A percentile compares a stretch with the other conserved stretches of the same genome.
Conservation (phyloP, 2,888 invertebrate species). For the Diachrysia chrysitis region DNA sequence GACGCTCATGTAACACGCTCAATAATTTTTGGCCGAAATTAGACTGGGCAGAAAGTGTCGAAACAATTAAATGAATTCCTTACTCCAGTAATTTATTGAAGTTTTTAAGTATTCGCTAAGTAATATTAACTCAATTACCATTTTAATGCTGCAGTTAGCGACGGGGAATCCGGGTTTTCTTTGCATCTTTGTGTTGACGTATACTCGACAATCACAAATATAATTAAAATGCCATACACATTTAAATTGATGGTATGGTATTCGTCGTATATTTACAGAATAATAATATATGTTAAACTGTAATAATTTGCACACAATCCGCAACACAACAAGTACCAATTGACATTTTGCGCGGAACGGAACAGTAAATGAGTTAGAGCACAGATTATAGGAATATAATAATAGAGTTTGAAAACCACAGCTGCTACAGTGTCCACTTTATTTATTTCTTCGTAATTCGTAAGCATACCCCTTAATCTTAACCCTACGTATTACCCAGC, state of each 20-base stretch:
- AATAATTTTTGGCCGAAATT: conserved; percentile 2
- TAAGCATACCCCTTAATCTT: no score
- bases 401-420: neutral
- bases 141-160: conserved; percentile 83
- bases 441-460: no score
- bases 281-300: conserved; percentile 26
- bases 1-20: conserved; percentile 3
- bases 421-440: neutral
- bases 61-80: neutral
- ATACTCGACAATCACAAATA: conserved; percentile 11
- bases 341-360: conserved; percentile 67
- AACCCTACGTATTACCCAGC: no score
- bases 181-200: conserved; percentile 72
- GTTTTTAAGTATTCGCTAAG: conserved; percentile 11
- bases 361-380: conserved; percentile 13
- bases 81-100: neutral
- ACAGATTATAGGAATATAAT: no score
- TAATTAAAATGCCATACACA: conserved; percentile 27
- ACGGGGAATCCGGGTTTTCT: conserved; percentile 83
- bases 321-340: conserved; percentile 54
- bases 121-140: conserved; percentile 71
- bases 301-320: conserved; percentile 43
- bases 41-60: neutral
- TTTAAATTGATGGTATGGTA: conserved; percentile 1
- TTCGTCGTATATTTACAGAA: neutral